phyloP scores from a whole-genome alignment of 2,888 invertebrate genomes.

The Callimorpha dominula region DNA sequence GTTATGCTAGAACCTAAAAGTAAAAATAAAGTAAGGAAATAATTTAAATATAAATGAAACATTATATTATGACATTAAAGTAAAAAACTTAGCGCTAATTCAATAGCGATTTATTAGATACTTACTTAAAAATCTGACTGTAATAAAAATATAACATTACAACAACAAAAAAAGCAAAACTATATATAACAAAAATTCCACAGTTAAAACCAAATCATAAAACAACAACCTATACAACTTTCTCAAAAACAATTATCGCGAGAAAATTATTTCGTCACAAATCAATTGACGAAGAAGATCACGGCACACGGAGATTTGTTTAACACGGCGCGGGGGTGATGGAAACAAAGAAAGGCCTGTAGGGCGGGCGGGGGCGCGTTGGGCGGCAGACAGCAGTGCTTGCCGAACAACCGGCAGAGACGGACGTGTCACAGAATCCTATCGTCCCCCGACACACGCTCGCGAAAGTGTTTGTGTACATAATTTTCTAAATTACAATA shows the following conservation, averaged over 20 bases:
- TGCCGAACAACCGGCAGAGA: conserved; percentile 71
- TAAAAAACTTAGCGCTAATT: too few species aligned
- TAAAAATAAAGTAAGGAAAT: too few species aligned
- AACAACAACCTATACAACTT: conserved; percentile 14
- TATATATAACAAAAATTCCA: background rate
- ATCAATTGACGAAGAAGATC: conserved; percentile 78
- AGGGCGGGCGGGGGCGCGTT: conserved; percentile 77
- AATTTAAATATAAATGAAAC: too few species aligned
- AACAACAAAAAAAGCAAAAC: background rate
- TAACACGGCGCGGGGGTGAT: conserved; percentile 68
- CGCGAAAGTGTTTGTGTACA: conserved; percentile 64
- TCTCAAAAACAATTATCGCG: conserved; percentile 48
- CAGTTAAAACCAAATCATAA: conserved; percentile 6
- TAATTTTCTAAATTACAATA: conserved; percentile 40
- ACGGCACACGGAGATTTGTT: conserved; percentile 76
- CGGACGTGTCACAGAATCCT: conserved; percentile 53
- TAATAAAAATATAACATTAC: background rate
- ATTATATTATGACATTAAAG: too few species aligned
- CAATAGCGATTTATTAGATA: background rate
- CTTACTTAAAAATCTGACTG: background rate
- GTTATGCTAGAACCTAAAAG: too few species aligned
- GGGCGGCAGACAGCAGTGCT: conserved; percentile 71
- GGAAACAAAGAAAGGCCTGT: conserved; percentile 83
- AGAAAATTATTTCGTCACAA: conserved; percentile 54
- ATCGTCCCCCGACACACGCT: conserved; percentile 44